A percentile compares a stretch with the other conserved stretches of the same genome.
Conservation (phyloP, 2,797 vertebrate genomes). For the Halcyon leucocephala region DNA sequence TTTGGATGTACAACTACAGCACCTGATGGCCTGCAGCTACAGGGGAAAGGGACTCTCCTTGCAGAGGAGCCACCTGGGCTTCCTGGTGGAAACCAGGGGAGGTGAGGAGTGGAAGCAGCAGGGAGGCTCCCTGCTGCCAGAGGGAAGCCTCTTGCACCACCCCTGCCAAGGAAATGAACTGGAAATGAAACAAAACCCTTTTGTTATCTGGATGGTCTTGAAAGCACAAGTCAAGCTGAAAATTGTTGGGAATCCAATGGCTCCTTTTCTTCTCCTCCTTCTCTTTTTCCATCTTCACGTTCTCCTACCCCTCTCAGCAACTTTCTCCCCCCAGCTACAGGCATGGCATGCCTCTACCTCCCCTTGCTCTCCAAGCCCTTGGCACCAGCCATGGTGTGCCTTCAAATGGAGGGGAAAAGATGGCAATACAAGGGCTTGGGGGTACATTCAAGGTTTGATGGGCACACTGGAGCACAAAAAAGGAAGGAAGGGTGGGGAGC, state of each 20-base stretch:
- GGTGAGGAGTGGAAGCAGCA: not conserved
- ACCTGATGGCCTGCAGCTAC: not conserved
- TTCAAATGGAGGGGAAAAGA: not conserved
- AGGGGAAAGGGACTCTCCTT: not conserved
- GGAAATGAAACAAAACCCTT: not conserved
- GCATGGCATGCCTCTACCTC: not conserved
- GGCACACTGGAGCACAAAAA: not conserved
- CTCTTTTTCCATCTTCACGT: not conserved
- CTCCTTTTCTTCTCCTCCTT: not conserved
- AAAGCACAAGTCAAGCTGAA: not conserved
- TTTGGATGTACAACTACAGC: not conserved
- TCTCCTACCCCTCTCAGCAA: not conserved
- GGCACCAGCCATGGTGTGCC: fast-evolving
- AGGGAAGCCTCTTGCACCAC: not conserved
- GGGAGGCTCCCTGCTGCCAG: fast-evolving
- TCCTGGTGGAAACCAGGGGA: not conserved
- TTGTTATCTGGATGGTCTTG: not conserved
- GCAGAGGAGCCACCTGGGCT: not conserved
- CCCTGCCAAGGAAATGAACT: not conserved
- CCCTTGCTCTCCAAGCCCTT: fast-evolving
- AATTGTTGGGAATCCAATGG: fast-evolving
- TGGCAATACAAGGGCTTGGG: not conserved
- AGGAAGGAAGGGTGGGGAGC: not conserved
- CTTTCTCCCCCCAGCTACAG: not conserved
- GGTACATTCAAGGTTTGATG: not conserved